These are phyloP conservation scores for Danionella cerebrum DNA, from an alignment of 2,113 vertebrate species.

Conservation along the genomic window DNA sequence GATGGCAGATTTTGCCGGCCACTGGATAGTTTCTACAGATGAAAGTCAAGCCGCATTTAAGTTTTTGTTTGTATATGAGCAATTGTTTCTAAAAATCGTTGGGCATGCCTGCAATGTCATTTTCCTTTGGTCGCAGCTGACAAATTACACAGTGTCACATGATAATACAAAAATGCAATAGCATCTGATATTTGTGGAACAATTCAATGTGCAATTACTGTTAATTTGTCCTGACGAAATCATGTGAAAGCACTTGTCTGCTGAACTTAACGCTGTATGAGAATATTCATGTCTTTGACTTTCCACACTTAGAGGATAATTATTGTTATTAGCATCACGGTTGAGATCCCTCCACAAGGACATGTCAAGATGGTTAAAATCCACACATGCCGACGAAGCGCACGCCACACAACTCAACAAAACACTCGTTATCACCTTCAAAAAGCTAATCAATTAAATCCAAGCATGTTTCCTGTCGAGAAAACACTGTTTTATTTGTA, in stretches of 20 bases:
- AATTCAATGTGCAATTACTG: conserved; percentile 63
- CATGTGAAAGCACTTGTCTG: conserved; percentile 57
- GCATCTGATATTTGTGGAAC: conserved; percentile 31
- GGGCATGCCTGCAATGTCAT: conserved; percentile 13
- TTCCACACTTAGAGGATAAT: conserved; percentile 71
- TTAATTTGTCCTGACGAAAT: conserved; percentile 66
- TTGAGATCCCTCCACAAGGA: conserved; percentile 72
- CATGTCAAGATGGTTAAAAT: conserved; percentile 63
- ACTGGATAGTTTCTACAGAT: conserved; percentile 18
- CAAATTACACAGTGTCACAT: neutral
- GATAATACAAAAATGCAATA: conserved; percentile 17
- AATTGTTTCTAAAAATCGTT: conserved; percentile 31
- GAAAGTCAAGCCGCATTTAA: conserved; percentile 39
- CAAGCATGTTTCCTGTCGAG: conserved; percentile 36
- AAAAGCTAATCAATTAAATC: conserved; percentile 56
- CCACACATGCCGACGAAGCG: conserved; percentile 7
- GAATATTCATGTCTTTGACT: conserved; percentile 68
- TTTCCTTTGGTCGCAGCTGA: neutral
- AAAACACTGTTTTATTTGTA: conserved; percentile 42
- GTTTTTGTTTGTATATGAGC: neutral
- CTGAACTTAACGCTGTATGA: conserved; percentile 45
- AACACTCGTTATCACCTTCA: conserved; percentile 63
- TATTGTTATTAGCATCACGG: conserved; percentile 75
- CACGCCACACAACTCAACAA: conserved; percentile 25
- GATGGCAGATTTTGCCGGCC: conserved; percentile 62